phyloP scores from a whole-genome alignment of 30 jellyfish, hydroid and myxozoan species.

The Calvadosia cruxmelitensis region DNA sequence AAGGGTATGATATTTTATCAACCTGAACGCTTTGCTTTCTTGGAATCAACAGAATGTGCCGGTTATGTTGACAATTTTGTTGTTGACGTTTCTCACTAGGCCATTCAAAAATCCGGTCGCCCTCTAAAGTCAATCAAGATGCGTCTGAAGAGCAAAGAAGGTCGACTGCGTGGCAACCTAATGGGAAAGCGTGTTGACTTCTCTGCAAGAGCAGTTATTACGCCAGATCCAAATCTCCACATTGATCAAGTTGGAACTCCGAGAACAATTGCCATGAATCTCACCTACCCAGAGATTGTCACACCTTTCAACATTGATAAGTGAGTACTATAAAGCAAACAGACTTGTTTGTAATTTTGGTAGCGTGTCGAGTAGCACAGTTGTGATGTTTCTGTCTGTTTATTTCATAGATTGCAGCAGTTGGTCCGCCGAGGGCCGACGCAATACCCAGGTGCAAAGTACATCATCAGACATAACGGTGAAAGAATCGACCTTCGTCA shows the following conservation, averaged over 20 bases:
- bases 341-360: no score
- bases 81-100: constrained; percentile 26
- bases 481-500: constrained; percentile 92
- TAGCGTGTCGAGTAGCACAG: no score
- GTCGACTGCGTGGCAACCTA: constrained; percentile 93
- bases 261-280: constrained; percentile 96
- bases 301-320: constrained; percentile 97
- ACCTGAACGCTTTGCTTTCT: not conserved
- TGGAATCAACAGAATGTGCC: not conserved
- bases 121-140: constrained; percentile 88
- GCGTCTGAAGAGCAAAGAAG: constrained; percentile 96
- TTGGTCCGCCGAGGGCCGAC: constrained; percentile 98
- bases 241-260: constrained; percentile 99
- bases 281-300: constrained; percentile 95
- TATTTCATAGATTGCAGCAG: constrained; percentile 61
- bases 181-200: constrained; percentile 99
- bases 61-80: not conserved
- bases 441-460: constrained; percentile 99
- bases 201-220: constrained; percentile 98
- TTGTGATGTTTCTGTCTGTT: no score
- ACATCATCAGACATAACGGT: constrained; percentile 90
- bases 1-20: constrained; percentile 37
- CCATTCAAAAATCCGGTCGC: constrained; percentile 98
- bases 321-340: no score
- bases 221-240: constrained; percentile 99